Evolutionary conservation across 2,113 vertebrate species (phyloP).

Genomic region (Regulus satrapa): DNA sequence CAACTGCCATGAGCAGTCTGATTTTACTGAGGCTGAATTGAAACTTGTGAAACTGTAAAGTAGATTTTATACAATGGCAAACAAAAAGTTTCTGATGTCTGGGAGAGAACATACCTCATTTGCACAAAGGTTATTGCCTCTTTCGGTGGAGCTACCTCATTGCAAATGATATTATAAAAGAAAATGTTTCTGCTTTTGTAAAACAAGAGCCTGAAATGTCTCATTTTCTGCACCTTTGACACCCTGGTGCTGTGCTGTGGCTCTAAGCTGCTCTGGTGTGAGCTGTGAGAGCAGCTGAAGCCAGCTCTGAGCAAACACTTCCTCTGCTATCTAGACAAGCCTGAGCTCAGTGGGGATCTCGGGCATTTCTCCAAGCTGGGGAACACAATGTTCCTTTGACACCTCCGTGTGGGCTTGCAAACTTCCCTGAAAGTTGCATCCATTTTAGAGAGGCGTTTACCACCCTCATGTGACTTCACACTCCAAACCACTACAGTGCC

Average conservation of each 20-base stretch:
- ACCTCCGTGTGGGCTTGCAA: background rate
- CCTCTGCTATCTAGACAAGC: background rate
- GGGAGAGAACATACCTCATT: background rate
- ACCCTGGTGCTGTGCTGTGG: background rate
- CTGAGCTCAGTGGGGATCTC: background rate
- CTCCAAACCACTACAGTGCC: background rate
- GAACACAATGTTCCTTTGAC: conserved; percentile 11
- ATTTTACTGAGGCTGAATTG: background rate
- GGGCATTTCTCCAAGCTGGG: conserved; percentile 29
- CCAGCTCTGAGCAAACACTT: background rate
- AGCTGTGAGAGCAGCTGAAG: background rate
- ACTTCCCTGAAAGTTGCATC: background rate
- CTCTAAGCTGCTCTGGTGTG: background rate
- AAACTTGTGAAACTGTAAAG: background rate
- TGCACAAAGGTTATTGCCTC: background rate
- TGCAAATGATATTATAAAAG: background rate
- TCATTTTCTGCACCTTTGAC: background rate
- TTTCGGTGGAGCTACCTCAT: background rate
- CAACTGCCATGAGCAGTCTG: background rate
- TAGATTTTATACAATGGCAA: background rate
- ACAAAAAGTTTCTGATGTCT: background rate
- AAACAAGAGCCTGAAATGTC: background rate
- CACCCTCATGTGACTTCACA: background rate
- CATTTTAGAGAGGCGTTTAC: background rate
- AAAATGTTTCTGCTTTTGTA: background rate